Percentiles rank a stretch among this genome's conserved stretches.
Evolutionary conservation across 92 coral and sea anemone genomes (phyloP).

Genomic region (Zoanthus solanderi): DNA sequence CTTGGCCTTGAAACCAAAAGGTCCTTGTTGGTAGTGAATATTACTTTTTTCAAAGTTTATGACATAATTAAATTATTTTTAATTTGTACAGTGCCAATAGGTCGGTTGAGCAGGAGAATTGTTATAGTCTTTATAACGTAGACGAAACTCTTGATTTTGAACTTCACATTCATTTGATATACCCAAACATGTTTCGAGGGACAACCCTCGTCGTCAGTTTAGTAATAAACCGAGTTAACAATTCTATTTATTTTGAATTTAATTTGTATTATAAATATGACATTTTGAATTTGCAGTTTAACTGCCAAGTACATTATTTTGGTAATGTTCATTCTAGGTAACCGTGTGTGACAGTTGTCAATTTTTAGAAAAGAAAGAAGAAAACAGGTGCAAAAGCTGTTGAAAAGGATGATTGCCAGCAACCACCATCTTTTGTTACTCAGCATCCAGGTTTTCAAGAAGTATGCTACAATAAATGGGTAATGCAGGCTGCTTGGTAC

Average conservation of each 20-base stretch:
- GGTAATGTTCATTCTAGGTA: neutral
- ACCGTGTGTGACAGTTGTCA: neutral
- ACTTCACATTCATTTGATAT: too few species aligned
- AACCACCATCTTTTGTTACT: constrained; percentile 43
- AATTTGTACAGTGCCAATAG: too few species aligned
- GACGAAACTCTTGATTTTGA: too few species aligned
- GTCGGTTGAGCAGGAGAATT: too few species aligned
- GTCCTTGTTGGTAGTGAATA: neutral
- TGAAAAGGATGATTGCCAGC: constrained; percentile 31
- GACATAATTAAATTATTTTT: neutral
- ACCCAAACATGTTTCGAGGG: neutral
- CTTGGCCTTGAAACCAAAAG: neutral
- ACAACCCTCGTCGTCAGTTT: too few species aligned
- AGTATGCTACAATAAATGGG: constrained; percentile 46
- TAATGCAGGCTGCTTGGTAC: constrained; percentile 33
- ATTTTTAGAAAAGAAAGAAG: neutral
- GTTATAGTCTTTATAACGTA: too few species aligned
- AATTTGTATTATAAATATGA: neutral
- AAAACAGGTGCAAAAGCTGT: neutral
- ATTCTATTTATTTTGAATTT: too few species aligned
- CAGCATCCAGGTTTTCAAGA: constrained; percentile 52
- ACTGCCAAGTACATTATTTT: neutral
- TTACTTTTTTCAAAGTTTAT: neutral
- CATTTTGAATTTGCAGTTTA: neutral
- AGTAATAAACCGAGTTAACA: too few species aligned